Evolutionary conservation across 2,888 invertebrate species (phyloP).

Genomic region (Brachyptera putata): DNA sequence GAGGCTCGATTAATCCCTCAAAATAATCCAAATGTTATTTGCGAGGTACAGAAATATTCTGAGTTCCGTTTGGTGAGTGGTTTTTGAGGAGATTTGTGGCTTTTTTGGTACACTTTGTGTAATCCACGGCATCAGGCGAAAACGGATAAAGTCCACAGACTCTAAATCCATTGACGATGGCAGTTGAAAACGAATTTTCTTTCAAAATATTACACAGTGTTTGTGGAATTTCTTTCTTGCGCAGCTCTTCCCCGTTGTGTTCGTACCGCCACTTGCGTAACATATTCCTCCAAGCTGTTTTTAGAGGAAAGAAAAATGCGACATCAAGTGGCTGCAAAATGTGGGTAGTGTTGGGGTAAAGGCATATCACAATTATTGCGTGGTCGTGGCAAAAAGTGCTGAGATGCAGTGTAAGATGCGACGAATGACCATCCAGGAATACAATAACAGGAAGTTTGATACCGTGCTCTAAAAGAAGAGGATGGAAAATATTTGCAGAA

Average conservation of each 20-base stretch:
- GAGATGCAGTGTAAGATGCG: conserved; percentile 35
- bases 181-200: conserved; percentile 21
- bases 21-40: too few species aligned
- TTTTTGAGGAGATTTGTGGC: not conserved
- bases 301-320: conserved; percentile 34
- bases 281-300: conserved; percentile 33
- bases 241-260: conserved; percentile 30
- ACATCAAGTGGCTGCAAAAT: conserved; percentile 36
- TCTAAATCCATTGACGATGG: conserved; percentile 31
- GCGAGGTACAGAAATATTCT: too few species aligned
- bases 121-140: conserved; percentile 31
- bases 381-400: conserved; percentile 35
- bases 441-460: conserved; percentile 36
- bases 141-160: conserved; percentile 31
- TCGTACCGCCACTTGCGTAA: conserved; percentile 26
- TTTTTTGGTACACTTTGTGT: conserved; percentile 27
- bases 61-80: not conserved
- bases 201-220: conserved; percentile 28
- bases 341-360: conserved; percentile 35
- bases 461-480: conserved; percentile 33
- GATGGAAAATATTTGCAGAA: conserved; percentile 36
- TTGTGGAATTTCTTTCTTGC: conserved; percentile 32
- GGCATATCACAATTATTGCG: conserved; percentile 35
- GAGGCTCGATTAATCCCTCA: too few species aligned
- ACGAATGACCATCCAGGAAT: conserved; percentile 37